phyloP scores from a whole-genome alignment of 2,888 invertebrate species.

The Apocheima hispidaria region DNA sequence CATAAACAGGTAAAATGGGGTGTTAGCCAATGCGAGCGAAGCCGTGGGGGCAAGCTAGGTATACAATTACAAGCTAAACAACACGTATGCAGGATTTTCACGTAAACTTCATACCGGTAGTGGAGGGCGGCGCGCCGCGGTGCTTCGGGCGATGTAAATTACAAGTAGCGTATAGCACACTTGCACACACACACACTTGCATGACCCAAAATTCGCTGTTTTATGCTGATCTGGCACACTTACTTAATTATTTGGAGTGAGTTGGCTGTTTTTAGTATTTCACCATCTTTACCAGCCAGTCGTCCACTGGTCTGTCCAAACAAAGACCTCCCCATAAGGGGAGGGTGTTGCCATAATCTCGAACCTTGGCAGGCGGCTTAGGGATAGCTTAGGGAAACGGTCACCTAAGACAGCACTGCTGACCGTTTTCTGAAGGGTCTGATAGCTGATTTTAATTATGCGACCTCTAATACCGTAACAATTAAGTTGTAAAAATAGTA shows the following conservation, averaged over 20 bases:
- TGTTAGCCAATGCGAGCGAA: no score
- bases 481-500: neutral
- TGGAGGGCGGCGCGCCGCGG: neutral
- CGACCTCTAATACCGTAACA: neutral
- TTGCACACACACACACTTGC: no score
- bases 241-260: slow-evolving; percentile 4
- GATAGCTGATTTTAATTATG: neutral
- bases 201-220: slow-evolving; percentile 1
- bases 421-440: neutral
- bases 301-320: no score
- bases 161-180: no score
- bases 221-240: slow-evolving; percentile 7
- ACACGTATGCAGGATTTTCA: neutral
- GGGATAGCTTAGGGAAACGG: no score
- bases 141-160: neutral
- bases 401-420: no score
- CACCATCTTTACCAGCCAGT: neutral
- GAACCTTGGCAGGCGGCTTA: no score
- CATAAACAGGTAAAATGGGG: no score
- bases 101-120: neutral
- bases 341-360: no score
- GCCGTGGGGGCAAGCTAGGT: no score
- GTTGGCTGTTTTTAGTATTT: neutral
- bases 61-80: neutral
- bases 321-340: no score